Evolutionary conservation across 2,888 invertebrate species (phyloP).

Genomic region (Peribatodes rhomboidaria): DNA sequence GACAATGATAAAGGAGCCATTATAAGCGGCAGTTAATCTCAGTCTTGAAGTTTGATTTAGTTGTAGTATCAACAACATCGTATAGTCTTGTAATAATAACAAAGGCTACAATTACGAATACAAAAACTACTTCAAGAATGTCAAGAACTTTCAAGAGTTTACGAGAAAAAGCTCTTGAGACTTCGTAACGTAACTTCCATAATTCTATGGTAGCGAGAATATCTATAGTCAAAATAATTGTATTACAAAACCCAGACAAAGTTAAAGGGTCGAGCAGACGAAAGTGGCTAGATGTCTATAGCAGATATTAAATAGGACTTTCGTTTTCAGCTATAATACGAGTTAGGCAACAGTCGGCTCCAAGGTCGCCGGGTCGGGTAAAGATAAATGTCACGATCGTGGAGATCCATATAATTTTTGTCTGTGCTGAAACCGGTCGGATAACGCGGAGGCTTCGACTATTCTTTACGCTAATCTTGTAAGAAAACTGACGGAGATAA

Average conservation of each 20-base stretch:
- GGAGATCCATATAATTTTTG: constrained; percentile 49
- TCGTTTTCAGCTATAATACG: constrained; percentile 55
- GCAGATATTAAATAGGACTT: constrained; percentile 48
- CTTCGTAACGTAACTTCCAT: neutral
- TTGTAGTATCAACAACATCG: no score
- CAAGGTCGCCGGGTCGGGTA: constrained; percentile 67
- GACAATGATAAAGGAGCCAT: no score
- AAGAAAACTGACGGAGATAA: constrained; percentile 21
- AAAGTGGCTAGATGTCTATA: constrained; percentile 43
- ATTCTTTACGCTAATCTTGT: constrained; percentile 35
- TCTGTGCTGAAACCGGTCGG: constrained; percentile 55
- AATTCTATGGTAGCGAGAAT: neutral
- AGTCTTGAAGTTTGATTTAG: no score
- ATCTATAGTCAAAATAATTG: neutral
- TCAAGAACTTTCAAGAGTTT: neutral
- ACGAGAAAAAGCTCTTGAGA: constrained; percentile 3
- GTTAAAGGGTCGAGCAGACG: constrained; percentile 42
- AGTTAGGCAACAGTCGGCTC: constrained; percentile 49
- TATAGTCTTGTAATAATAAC: no score
- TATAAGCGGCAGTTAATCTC: no score
- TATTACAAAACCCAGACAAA: constrained; percentile 37
- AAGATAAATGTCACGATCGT: constrained; percentile 58
- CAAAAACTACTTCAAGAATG: neutral
- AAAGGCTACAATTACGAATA: neutral
- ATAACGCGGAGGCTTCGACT: constrained; percentile 28